Evolutionary conservation across 2,888 invertebrate species (phyloP).

Genomic region (Keiferia lycopersicella): DNA sequence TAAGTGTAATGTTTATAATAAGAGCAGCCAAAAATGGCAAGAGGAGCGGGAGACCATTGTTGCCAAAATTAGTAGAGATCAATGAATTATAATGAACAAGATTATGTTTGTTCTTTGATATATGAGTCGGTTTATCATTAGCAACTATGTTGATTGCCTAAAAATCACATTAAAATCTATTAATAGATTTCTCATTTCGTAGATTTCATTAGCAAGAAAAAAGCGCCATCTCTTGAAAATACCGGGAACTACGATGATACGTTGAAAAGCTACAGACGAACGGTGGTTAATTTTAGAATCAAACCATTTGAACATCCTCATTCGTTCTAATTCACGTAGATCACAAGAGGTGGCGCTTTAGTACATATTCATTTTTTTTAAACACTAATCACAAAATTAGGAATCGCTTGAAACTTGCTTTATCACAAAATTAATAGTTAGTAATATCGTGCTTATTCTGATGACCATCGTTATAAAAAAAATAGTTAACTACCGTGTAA

Average conservation of each 20-base stretch:
- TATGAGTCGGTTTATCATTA: conserved; percentile 36
- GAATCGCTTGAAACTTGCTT: no score
- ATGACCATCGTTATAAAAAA: no score
- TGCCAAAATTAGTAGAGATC: neutral
- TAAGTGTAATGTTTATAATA: neutral
- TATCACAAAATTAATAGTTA: no score
- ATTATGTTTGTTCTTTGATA: neutral
- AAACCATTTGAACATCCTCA: neutral
- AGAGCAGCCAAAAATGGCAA: neutral
- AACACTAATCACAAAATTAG: neutral
- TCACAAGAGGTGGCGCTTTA: conserved; percentile 21
- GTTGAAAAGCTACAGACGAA: neutral
- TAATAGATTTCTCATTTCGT: conserved; percentile 34
- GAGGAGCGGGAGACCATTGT: neutral
- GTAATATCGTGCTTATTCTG: no score
- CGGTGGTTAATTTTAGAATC: neutral
- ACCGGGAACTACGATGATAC: conserved; percentile 19
- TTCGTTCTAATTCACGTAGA: conserved; percentile 12
- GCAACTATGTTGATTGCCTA: conserved; percentile 42
- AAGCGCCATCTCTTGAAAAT: conserved; percentile 40
- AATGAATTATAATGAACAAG: neutral
- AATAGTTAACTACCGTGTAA: no score
- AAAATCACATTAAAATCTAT: conserved; percentile 37
- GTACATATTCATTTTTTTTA: neutral
- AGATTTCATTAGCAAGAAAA: conserved; percentile 2